These are phyloP conservation scores for Colinus virginianus DNA, from an alignment of 2,113 vertebrate genomes.

Conservation along the genomic window DNA sequence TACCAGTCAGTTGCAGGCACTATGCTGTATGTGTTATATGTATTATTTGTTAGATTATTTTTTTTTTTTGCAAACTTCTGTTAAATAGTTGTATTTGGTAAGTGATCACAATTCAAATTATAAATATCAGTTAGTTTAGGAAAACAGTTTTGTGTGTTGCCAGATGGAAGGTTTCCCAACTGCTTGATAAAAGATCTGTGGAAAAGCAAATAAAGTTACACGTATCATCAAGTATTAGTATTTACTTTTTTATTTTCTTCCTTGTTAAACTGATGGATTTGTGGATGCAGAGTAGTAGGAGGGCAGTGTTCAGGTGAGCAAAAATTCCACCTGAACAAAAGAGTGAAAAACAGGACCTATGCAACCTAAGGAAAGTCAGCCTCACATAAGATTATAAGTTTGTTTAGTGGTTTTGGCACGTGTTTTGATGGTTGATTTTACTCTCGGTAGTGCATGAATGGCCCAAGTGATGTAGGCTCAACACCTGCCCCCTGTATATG, in stretches of 20 bases:
- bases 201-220: background rate
- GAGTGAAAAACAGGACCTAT: background rate
- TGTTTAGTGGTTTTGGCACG: background rate
- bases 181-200: background rate
- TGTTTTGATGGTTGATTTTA: conserved; percentile 25
- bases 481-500: conserved; percentile 89
- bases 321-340: background rate
- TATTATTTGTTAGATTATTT: background rate
- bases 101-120: background rate
- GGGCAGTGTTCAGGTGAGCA: background rate
- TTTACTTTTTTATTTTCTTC: background rate
- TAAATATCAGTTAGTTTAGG: background rate
- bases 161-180: background rate
- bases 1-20: background rate
- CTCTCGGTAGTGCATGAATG: conserved; percentile 87
- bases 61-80: background rate
- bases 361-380: background rate
- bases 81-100: background rate
- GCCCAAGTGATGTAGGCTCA: conserved; percentile 85
- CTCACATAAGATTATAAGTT: accelerated
- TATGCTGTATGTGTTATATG: background rate
- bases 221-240: accelerated
- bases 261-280: background rate
- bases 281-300: background rate
- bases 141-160: background rate